Evolutionary conservation across 2,888 invertebrate species (phyloP).

Genomic region (Sinotaia quadrata): DNA sequence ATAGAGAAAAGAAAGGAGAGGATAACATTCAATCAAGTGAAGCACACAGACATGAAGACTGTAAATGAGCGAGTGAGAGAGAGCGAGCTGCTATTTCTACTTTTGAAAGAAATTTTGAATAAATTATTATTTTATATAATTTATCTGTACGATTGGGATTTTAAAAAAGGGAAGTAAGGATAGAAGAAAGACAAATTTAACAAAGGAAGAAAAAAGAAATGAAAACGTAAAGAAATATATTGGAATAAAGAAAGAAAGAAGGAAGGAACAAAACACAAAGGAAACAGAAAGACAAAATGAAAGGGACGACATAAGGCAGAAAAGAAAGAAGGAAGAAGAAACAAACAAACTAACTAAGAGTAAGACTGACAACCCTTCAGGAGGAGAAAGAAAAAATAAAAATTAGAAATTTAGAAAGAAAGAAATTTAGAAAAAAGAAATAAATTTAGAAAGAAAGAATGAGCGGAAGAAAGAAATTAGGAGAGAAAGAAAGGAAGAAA

Average conservation of each 20-base stretch:
- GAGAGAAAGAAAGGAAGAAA: slow-evolving; percentile 13
- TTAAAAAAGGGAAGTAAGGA: too few relatives aligned
- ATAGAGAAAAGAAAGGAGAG: too few relatives aligned
- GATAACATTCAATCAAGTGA: too few relatives aligned
- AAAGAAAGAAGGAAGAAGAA: not conserved
- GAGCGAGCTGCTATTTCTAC: too few relatives aligned
- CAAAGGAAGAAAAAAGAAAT: not conserved
- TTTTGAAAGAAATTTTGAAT: too few relatives aligned
- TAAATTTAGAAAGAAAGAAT: slow-evolving; percentile 4
- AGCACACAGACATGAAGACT: too few relatives aligned
- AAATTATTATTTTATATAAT: too few relatives aligned
- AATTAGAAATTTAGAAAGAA: not conserved
- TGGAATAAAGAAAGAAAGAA: not conserved
- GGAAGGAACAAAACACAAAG: not conserved
- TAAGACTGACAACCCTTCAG: not conserved
- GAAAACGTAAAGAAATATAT: not conserved
- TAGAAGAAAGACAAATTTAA: too few relatives aligned
- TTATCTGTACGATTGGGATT: too few relatives aligned
- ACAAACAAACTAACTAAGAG: not conserved
- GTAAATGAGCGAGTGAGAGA: too few relatives aligned
- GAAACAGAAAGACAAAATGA: not conserved
- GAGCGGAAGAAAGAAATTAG: not conserved
- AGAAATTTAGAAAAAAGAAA: not conserved
- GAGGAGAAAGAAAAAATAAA: not conserved
- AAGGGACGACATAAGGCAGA: not conserved